phyloP scores from a whole-genome alignment of 2,888 invertebrate species.

The Cheilosia vernalis region DNA sequence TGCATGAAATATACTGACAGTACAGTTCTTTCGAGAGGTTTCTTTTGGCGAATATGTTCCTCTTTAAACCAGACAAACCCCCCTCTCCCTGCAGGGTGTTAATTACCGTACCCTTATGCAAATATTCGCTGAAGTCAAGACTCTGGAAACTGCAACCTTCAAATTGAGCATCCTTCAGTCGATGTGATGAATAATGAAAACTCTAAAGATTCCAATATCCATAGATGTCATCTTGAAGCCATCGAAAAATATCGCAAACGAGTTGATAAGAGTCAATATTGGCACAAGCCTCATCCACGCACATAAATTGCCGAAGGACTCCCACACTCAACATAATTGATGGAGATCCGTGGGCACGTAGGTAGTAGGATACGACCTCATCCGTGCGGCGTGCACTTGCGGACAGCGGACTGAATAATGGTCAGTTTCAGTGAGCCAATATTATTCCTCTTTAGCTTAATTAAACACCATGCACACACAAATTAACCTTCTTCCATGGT shows the following conservation, averaged over 20 bases:
- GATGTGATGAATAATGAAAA: neutral
- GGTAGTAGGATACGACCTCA: neutral
- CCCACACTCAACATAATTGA: slow-evolving; percentile 40
- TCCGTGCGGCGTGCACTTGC: no score
- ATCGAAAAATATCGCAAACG: slow-evolving; percentile 51
- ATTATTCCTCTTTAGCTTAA: slow-evolving; percentile 70
- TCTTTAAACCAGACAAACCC: no score
- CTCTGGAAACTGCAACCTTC: slow-evolving; percentile 64
- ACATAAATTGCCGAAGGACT: slow-evolving; percentile 51
- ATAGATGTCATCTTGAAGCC: slow-evolving; percentile 42
- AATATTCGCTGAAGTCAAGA: slow-evolving; percentile 39
- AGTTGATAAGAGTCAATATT: slow-evolving; percentile 68
- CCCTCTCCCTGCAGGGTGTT: no score
- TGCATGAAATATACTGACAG: no score
- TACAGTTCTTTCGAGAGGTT: no score
- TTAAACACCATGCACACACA: slow-evolving; percentile 63
- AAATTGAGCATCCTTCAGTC: slow-evolving; percentile 25
- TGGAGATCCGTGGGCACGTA: slow-evolving; percentile 9
- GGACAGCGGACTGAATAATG: slow-evolving; percentile 13
- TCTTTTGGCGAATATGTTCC: no score
- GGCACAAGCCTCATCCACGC: slow-evolving; percentile 14
- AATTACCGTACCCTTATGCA: neutral
- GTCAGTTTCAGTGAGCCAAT: slow-evolving; percentile 62
- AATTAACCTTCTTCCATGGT: slow-evolving; percentile 50
- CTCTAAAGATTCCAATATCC: slow-evolving; percentile 17